Conservation (phyloP, 1,140 invertebrate species). For the Rhynchophorus ferrugineus region DNA sequence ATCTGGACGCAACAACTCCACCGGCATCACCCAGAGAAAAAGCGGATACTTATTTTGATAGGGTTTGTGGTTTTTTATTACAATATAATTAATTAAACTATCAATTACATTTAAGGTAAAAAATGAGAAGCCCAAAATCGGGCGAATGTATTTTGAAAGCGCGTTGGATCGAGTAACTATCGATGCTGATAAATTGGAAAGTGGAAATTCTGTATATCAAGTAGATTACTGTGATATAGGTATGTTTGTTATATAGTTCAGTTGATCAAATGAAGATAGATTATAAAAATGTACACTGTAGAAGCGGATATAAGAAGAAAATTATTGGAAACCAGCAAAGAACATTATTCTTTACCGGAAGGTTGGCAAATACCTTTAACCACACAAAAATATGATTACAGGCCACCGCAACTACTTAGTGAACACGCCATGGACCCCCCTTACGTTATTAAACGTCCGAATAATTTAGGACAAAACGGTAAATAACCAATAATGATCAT, state of each 20-base stretch:
- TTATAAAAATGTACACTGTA: slow-evolving; percentile 9
- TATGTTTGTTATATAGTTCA: slow-evolving; percentile 4
- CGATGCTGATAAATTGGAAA: slow-evolving; percentile 14
- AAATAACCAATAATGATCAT: neutral
- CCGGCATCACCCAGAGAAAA: slow-evolving; percentile 13
- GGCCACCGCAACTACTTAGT: slow-evolving; percentile 21
- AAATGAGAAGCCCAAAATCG: slow-evolving; percentile 20
- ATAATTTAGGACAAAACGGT: slow-evolving; percentile 24
- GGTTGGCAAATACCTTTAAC: slow-evolving; percentile 25
- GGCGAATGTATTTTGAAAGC: slow-evolving; percentile 15
- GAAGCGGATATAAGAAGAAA: slow-evolving; percentile 21
- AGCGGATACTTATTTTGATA: slow-evolving; percentile 18
- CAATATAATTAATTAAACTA: neutral
- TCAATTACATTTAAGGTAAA: slow-evolving; percentile 11
- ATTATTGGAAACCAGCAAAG: slow-evolving; percentile 8
- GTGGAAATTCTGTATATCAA: slow-evolving; percentile 27
- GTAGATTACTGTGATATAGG: slow-evolving; percentile 29
- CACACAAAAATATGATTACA: slow-evolving; percentile 22
- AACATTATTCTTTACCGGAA: slow-evolving; percentile 21
- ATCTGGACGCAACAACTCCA: slow-evolving; percentile 3
- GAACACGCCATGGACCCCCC: slow-evolving; percentile 17
- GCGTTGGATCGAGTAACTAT: slow-evolving; percentile 20
- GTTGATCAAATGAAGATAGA: neutral
- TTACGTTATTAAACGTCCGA: slow-evolving; percentile 8
- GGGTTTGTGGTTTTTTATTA: slow-evolving; percentile 5